Conservation (phyloP, 2,113 vertebrate species). For the Vulpes lagopus region DNA sequence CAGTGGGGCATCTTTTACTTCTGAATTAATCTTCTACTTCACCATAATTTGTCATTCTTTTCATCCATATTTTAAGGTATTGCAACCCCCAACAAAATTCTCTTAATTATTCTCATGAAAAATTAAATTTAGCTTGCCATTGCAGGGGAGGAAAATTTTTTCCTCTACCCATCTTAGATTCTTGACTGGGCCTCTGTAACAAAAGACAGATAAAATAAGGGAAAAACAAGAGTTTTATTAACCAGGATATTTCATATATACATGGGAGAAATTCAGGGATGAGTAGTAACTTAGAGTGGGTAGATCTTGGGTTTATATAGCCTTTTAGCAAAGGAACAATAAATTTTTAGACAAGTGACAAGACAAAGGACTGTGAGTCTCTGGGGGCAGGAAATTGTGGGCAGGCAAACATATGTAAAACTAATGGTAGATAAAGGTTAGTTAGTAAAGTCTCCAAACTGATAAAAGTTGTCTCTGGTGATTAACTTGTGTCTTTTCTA, state of each 20-base stretch:
- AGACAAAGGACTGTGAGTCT: not conserved
- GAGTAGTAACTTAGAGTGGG: not conserved
- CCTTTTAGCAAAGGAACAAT: constrained; percentile 23
- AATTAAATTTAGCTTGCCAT: not conserved
- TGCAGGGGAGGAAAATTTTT: not conserved
- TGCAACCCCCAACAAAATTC: not conserved
- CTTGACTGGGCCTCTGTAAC: not conserved
- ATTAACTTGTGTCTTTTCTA: not conserved
- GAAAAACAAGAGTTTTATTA: not conserved
- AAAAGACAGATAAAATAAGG: not conserved
- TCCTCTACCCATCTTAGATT: not conserved
- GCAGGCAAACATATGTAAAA: not conserved
- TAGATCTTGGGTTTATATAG: not conserved
- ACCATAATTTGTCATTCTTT: not conserved
- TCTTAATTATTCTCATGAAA: constrained; percentile 22
- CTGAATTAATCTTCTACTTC: not conserved
- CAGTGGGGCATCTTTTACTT: not conserved
- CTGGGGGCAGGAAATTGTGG: not conserved
- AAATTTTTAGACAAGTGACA: not conserved
- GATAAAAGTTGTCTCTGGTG: not conserved
- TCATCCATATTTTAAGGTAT: not conserved
- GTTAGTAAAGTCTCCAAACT: not conserved
- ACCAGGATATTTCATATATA: not conserved
- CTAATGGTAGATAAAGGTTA: not conserved
- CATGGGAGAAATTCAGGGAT: not conserved